Base-by-base conservation (phyloP, 1,140 invertebrate genomes). In the Euwallacea fornicatus region DNA sequence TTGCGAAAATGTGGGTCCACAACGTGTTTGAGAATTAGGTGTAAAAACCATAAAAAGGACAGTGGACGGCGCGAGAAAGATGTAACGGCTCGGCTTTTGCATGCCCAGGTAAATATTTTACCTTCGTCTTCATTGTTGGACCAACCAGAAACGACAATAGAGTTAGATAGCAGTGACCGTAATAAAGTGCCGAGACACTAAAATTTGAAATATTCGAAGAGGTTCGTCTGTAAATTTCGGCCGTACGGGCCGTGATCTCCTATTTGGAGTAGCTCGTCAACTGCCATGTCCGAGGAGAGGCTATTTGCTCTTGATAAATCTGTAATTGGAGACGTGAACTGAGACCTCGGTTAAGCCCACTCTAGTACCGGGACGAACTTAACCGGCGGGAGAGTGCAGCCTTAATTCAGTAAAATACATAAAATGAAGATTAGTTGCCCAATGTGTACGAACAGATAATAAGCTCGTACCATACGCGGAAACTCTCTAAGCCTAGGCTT, bases 71-170 rank as follows among this genome's bases (percentile, higher is more conserved):
- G 21, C 61, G 33, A 63, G 61, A 63, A 63, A 63, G 61, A 63
- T 42, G 47, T 63, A 63, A 63, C 61, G 61, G 61, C 61, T 21
- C 15, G 0, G 42, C 61, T 63, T 63, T 63, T 63, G 61, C 46
- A 16, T 9, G 44, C 46, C 42, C 63, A 53, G 63, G 63, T 65
- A 65, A 65, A 65, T 65, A 65, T 65, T 65, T 65, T 65, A 65
- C 63, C 63, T 65, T 65, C 63, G 50, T 53, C 50, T 65, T 65
- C 21, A 54, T 54, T 65, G 63, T 65, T 65, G 63, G 44, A 46
- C 63, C 63, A 63, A 47, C 43, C 44, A 47, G 59, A 63, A 50
- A 63, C 61, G 61, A 63, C 61, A 63, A 13, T 47, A 15, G 46
- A 63, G 42, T 63, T 11, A 33, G 61, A 63, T 47, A 44, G 10